phyloP scores from a whole-genome alignment of 1,140 invertebrate species.

The Matsumurasca onukii region DNA sequence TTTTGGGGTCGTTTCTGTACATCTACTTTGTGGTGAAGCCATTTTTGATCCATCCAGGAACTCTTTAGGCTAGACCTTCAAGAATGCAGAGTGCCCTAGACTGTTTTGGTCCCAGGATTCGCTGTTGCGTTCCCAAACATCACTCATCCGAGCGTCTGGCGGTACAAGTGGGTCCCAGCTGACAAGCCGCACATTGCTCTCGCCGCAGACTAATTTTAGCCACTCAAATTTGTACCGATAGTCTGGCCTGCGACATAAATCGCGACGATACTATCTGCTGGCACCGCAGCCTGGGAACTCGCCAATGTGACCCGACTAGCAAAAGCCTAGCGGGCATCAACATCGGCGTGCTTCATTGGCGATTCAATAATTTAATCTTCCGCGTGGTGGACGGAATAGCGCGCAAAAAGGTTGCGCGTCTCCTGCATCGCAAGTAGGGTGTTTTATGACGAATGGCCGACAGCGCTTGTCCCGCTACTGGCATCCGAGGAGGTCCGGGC shows the following conservation, averaged over 20 bases:
- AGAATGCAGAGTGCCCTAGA: no score
- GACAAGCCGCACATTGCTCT: constrained; percentile 14
- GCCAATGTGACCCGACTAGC: constrained; percentile 1
- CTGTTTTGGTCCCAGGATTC: not conserved
- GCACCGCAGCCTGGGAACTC: not conserved
- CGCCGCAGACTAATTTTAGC: constrained; percentile 6
- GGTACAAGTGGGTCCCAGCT: constrained; percentile 6
- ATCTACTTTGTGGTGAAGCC: no score
- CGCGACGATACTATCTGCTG: not conserved
- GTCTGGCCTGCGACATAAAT: constrained; percentile 13
- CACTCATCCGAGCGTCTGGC: not conserved
- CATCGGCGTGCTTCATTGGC: not conserved
- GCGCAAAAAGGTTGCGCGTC: not conserved
- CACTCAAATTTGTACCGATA: constrained; percentile 7
- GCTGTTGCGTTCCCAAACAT: not conserved
- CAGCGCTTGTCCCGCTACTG: no score
- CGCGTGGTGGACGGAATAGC: not conserved
- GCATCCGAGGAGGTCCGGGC: no score
- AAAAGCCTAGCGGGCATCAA: not conserved
- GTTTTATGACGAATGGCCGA: no score
- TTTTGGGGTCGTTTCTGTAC: no score
- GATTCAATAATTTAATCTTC: not conserved
- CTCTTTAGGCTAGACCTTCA: no score
- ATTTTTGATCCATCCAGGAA: no score
- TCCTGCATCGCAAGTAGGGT: not conserved